Evolutionary conservation across 2,113 vertebrate species (phyloP), one percentile per base, ranked within the genome.

Genomic region (Aythya baeri): DNA sequence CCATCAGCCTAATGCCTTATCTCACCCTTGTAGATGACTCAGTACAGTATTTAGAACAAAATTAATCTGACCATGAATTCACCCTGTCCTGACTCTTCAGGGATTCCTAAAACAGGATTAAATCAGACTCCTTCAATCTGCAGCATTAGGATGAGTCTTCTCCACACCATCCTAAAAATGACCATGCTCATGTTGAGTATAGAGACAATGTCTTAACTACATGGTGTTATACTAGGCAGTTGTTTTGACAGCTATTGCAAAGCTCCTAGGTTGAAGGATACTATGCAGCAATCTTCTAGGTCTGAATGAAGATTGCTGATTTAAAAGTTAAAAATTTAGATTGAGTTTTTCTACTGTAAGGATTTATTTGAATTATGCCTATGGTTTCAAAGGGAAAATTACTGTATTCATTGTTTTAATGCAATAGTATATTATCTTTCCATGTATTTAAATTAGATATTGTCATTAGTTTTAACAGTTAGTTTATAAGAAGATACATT

Each of bases 381-480:
- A 32, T 68, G 34, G 17, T 71, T 95, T 89, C 55, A 83, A 34
- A 1, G 1, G 21, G 36, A 79, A 83, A 91, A 94, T 1, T 75
- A 59, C 29, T 88, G 7, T 41, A 50, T 46, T 84, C 2, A 18
- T 63, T 87, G 13, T 52, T 88, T 82, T 59, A 80, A 73, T 50
- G 7, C 72, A 57, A 72, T 91, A 72, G 44, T 91, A 76, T 29
- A 85, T 87, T 97, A 93, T 44, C 31, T 96, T 97, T 91, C 89
- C 67, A 86, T 41, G 11, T 94, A 96, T 79, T 77, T 58, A 92
- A 89, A 97, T 97, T 66, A 95, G 94, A 96, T 93, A 71, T 71
- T 96, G 86, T 18, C 38, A 92, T 93, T 81, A 65, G 86, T 91
- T 96, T 96, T 84, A 89, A 79, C 78, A 88, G 81, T 89, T 92